These are phyloP conservation scores for Pachymerium ferrugineum DNA, from an alignment of 2,888 invertebrate genomes.

Conservation along the genomic window DNA sequence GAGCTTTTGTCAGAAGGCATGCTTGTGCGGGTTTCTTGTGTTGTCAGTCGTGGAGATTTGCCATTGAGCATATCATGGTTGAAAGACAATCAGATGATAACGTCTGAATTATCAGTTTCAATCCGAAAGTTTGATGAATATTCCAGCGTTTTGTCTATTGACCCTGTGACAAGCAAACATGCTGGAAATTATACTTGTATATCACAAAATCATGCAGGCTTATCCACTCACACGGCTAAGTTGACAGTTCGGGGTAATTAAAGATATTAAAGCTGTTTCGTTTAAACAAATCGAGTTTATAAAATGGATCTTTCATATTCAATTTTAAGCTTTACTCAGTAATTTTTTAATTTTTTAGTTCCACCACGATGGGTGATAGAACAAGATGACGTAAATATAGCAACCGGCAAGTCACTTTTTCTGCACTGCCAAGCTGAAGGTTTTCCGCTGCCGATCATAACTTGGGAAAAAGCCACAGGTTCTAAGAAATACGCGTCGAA, in stretches of 20 bases:
- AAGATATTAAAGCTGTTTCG: background rate
- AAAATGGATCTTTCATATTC: background rate
- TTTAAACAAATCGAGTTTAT: background rate
- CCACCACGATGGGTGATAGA: background rate
- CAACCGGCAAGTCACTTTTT: background rate
- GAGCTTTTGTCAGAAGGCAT: constrained; percentile 18
- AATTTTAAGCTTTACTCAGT: background rate
- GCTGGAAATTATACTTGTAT: constrained; percentile 30
- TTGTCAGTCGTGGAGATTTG: constrained; percentile 31
- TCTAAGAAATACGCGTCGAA: background rate
- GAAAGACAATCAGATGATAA: background rate
- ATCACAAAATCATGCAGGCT: background rate
- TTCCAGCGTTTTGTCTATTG: constrained; percentile 27
- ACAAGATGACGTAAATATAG: background rate
- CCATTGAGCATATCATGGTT: constrained; percentile 22
- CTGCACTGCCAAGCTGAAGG: constrained; percentile 1
- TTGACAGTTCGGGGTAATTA: constrained; percentile 29
- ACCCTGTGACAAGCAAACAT: background rate
- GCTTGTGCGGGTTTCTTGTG: constrained; percentile 20
- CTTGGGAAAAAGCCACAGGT: background rate
- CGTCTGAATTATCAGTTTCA: background rate
- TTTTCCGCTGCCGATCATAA: background rate
- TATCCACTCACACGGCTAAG: background rate
- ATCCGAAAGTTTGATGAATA: constrained; percentile 27
- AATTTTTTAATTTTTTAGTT: background rate